Conservation (phyloP, 2,113 vertebrate species). For the Cyanistes caeruleus region DNA sequence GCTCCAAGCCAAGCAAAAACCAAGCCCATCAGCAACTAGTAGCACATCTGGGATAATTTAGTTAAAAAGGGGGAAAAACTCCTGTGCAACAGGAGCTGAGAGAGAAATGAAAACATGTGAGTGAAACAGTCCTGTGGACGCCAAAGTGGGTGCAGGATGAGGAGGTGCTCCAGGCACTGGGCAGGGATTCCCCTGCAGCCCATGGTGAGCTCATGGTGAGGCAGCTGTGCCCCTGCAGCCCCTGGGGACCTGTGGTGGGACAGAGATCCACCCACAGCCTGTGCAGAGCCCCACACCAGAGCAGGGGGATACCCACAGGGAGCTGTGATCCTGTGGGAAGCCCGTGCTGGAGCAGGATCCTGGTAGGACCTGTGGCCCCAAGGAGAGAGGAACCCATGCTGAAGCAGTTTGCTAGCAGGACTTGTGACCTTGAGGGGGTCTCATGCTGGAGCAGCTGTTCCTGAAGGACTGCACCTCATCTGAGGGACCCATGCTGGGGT, state of each 20-base stretch:
- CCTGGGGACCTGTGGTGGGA: fast-evolving
- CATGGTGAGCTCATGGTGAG: fast-evolving
- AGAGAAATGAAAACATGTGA: background rate
- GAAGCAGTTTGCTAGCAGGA: background rate
- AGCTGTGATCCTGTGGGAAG: background rate
- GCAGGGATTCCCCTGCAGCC: background rate
- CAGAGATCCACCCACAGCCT: background rate
- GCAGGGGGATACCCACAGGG: background rate
- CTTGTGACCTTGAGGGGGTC: background rate
- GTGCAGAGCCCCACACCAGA: fast-evolving
- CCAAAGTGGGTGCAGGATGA: fast-evolving
- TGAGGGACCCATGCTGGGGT: background rate
- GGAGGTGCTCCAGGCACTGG: background rate
- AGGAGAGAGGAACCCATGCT: background rate
- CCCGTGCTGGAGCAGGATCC: background rate
- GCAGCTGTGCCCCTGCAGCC: background rate
- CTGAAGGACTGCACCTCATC: background rate
- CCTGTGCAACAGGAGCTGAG: background rate
- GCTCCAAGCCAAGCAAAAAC: background rate
- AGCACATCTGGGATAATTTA: background rate
- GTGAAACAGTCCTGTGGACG: background rate
- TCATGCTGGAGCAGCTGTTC: background rate
- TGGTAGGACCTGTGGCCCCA: background rate
- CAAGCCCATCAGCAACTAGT: background rate
- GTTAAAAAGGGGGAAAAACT: background rate